Evolutionary conservation across 2,113 vertebrate species (phyloP).

Genomic region (Chaetodon trifascialis): DNA sequence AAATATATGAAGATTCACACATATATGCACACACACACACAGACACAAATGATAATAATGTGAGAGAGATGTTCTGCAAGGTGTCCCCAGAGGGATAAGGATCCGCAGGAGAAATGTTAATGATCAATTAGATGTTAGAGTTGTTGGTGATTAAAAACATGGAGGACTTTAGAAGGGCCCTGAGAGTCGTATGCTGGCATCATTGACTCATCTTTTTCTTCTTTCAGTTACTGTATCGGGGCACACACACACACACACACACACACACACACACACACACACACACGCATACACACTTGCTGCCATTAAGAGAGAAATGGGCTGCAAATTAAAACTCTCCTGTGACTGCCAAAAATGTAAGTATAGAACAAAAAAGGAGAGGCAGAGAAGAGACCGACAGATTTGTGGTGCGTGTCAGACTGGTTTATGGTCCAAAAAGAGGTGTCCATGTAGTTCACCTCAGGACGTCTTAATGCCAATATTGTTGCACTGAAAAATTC

Average conservation of each 20-base stretch:
- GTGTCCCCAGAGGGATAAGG: slow-evolving; percentile 74
- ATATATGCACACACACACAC: slow-evolving; percentile 20
- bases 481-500: background rate
- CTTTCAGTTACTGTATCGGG: slow-evolving; percentile 55
- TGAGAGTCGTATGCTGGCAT: slow-evolving; percentile 65
- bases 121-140: slow-evolving; percentile 87
- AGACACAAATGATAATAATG: slow-evolving; percentile 53
- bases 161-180: slow-evolving; percentile 75
- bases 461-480: background rate
- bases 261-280: slow-evolving; percentile 36
- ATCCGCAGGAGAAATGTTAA: slow-evolving; percentile 85
- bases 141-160: slow-evolving; percentile 85
- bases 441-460: slow-evolving; percentile 2
- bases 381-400: slow-evolving; percentile 28
- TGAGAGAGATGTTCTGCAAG: slow-evolving; percentile 66
- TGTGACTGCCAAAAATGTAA: slow-evolving; percentile 70
- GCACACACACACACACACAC: slow-evolving; percentile 21
- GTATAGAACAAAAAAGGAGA: slow-evolving; percentile 52
- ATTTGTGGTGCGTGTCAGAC: slow-evolving; percentile 10
- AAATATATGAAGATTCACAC: slow-evolving; percentile 34
- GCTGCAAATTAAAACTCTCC: slow-evolving; percentile 80
- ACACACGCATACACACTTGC: slow-evolving; percentile 42
- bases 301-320: slow-evolving; percentile 77
- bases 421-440: slow-evolving; percentile 34
- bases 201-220: slow-evolving; percentile 69